Evolutionary conservation across 2,113 vertebrate species (phyloP).

Genomic region (Capra hircus): DNA sequence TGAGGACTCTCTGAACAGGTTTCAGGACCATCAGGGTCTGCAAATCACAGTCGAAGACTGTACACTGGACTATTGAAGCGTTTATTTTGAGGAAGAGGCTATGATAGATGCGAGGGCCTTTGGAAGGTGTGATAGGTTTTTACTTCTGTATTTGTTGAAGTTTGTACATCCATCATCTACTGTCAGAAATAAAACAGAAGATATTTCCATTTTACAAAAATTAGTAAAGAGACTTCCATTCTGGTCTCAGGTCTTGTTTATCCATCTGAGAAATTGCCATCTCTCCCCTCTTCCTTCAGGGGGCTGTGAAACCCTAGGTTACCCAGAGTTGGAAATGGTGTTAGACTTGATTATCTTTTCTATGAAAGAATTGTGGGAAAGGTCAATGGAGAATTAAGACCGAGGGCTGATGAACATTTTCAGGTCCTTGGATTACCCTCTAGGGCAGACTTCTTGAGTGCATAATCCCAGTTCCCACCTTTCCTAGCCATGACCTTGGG

Average conservation of each 20-base stretch:
- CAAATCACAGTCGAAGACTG: background rate
- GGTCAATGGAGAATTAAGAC: background rate
- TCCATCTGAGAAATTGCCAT: background rate
- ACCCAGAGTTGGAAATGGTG: background rate
- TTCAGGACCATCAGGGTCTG: background rate
- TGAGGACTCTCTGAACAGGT: background rate
- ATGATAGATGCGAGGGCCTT: background rate
- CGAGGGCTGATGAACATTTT: background rate
- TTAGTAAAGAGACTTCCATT: background rate
- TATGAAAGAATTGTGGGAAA: background rate
- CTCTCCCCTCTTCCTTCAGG: background rate
- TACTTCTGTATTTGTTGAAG: background rate
- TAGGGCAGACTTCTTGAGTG: background rate
- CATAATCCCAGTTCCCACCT: background rate
- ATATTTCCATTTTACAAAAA: background rate
- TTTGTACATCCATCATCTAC: background rate
- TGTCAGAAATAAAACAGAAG: background rate
- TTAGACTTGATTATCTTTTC: background rate
- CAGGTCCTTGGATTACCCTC: background rate
- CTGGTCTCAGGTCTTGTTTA: background rate
- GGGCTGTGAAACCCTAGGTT: background rate
- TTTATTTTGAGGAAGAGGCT: background rate
- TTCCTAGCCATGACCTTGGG: background rate
- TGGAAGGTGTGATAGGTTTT: background rate
- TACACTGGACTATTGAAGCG: background rate